Conservation (phyloP, 2,888 invertebrate species). For the Eupithecia exiguata region DNA sequence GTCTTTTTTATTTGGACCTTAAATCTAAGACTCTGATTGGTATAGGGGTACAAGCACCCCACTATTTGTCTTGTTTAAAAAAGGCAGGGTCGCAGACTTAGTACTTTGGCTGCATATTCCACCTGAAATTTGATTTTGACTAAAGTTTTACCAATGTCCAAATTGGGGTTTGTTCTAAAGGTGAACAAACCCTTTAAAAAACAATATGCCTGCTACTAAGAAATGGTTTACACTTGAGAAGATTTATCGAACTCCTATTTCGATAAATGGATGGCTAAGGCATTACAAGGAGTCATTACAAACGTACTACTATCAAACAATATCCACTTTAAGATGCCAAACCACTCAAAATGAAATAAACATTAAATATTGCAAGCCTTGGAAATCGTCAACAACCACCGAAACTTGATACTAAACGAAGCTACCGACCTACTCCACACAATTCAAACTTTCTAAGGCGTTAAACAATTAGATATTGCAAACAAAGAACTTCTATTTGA, state of each 20-base stretch:
- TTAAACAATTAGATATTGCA: conserved; percentile 36
- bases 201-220: too few relatives aligned
- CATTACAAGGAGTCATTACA: neutral
- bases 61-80: too few relatives aligned
- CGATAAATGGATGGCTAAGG: neutral
- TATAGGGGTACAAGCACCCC: too few relatives aligned
- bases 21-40: too few relatives aligned
- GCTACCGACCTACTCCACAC: conserved; percentile 18
- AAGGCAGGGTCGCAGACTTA: too few relatives aligned
- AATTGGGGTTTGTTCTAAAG: too few relatives aligned
- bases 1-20: too few relatives aligned
- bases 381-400: conserved; percentile 25
- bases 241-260: neutral
- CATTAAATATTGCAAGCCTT: conserved; percentile 15
- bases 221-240: too few relatives aligned
- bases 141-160: too few relatives aligned
- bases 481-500: conserved; percentile 35
- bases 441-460: conserved; percentile 32
- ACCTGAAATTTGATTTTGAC: too few relatives aligned
- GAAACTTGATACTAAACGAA: conserved; percentile 22
- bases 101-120: too few relatives aligned
- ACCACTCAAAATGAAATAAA: neutral
- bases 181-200: too few relatives aligned
- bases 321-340: conserved; percentile 2
- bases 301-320: conserved; percentile 3